Percentiles rank a stretch among this genome's conserved stretches.
Conservation (phyloP, 1,140 invertebrate species). For the Tetragonula clypearis region DNA sequence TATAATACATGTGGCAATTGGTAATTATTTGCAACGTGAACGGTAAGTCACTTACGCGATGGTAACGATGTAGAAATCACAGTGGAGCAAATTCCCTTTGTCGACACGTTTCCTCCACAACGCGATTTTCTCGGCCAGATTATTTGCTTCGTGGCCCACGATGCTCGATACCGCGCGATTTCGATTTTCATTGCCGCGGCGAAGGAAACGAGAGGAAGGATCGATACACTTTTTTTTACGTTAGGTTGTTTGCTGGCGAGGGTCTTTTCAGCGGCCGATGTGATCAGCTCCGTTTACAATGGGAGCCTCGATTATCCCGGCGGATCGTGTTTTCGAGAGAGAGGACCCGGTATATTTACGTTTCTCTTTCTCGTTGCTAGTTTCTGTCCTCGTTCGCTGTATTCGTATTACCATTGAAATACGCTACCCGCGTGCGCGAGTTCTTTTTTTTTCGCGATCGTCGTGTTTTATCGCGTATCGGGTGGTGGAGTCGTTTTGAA, state of each 20-base stretch:
- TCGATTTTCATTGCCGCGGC: background rate
- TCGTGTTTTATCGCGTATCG: background rate
- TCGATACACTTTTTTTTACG: conserved; percentile 10
- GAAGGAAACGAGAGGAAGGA: background rate
- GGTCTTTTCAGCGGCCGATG: background rate
- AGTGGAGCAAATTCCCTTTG: background rate
- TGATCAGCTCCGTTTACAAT: background rate
- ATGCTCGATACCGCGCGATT: background rate
- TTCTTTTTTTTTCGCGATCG: background rate
- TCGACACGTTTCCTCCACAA: background rate
- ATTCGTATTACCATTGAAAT: background rate
- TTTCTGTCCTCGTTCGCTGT: too few species aligned
- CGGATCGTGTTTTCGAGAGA: background rate
- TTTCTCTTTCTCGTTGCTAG: background rate
- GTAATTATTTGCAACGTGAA: too few species aligned
- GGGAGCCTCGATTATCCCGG: background rate
- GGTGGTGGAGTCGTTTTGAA: background rate
- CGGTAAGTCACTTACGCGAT: too few species aligned
- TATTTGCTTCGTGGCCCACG: background rate
- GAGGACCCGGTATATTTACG: background rate
- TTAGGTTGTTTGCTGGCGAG: background rate
- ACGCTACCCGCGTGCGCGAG: background rate
- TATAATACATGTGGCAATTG: too few species aligned
- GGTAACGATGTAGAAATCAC: too few species aligned
- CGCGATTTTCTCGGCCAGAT: background rate